A percentile compares a stretch with the other conserved stretches of the same genome.
phyloP scores from a whole-genome alignment of 2,888 invertebrate species.

The Caenorhabditis doughertyi region DNA sequence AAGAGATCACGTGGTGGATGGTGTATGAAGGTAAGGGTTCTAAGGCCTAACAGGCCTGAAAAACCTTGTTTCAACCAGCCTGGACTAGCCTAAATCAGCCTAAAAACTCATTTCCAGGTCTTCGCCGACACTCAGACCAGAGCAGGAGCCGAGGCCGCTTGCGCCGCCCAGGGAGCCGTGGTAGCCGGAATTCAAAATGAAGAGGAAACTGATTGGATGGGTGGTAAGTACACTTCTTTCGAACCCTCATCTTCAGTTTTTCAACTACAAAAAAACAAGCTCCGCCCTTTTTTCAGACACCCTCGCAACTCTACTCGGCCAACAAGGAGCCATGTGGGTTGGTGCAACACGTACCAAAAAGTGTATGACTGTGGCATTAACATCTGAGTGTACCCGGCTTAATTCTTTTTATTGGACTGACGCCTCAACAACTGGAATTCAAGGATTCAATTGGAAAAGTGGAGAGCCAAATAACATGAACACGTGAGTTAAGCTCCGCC shows the following conservation, averaged over 20 bases:
- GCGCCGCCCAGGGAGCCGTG: neutral
- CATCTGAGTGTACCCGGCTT: neutral
- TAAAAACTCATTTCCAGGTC: too few relatives aligned
- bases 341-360: neutral
- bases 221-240: neutral
- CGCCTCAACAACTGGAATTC: neutral
- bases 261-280: too few relatives aligned
- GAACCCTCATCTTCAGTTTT: neutral
- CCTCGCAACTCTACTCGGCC: neutral
- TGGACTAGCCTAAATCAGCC: too few relatives aligned
- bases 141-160: neutral
- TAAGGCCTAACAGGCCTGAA: too few relatives aligned
- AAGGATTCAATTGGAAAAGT: neutral
- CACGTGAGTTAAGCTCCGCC: neutral
- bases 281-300: neutral
- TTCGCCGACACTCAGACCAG: neutral
- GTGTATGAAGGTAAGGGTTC: constrained; percentile 36
- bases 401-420: constrained; percentile 16
- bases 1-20: constrained; percentile 24
- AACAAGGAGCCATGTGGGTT: neutral
- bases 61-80: too few relatives aligned
- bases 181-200: neutral
- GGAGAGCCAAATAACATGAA: constrained; percentile 11
- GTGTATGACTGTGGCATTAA: neutral
- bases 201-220: neutral